Evolutionary conservation across 2,113 vertebrate species (phyloP), one percentile per base, ranked within the genome.

Genomic region (Cavia porcellus): DNA sequence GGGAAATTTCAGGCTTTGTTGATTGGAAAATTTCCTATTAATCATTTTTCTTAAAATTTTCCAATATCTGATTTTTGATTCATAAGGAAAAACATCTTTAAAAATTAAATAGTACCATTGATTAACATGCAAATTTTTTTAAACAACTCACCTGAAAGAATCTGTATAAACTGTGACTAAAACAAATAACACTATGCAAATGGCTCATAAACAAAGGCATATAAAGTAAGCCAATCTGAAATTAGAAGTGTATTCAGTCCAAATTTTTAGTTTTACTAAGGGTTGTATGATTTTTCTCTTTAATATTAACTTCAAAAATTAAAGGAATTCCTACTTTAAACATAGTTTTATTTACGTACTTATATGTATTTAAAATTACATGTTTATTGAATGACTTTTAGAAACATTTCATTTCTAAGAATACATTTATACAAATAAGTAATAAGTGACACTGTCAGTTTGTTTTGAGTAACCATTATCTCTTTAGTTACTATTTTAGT

Each of bases 1-100:
- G 59, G 17, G 59, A 89, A 38, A 90, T 86, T 95, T 47, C 68
- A 45, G 59, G 50, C 75, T 95, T 91, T 75, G 17, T 89, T 72
- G 84, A 93, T 19, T 8, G 20, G 28, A 42, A 59, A 85, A 24
- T 86, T 57, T 57, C 59, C 38, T 68, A 72, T 61, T 0, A 25
- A 22, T 62, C 19, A 28, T 89, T 90, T 75, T 77, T 35, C 38
- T 70, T 82, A 64, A 80, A 93, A 86, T 50, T 19, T 45, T 7
- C 30, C 57, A 74, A 64, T 57, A 64, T 47, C 11, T 38, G 75
- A 35, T 42, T 74, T 87, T 81, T 70, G 68, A 92, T 62, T 81
- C 22, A 68, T 19, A 68, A 61, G 50, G 50, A 45, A 92, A 90
- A 92, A 22, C 17, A 42, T 32, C 55, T 81, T 75, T 64, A 59